Evolutionary conservation across 2,888 invertebrate genomes (phyloP).

Genomic region (Phragmatobia fuliginosa): DNA sequence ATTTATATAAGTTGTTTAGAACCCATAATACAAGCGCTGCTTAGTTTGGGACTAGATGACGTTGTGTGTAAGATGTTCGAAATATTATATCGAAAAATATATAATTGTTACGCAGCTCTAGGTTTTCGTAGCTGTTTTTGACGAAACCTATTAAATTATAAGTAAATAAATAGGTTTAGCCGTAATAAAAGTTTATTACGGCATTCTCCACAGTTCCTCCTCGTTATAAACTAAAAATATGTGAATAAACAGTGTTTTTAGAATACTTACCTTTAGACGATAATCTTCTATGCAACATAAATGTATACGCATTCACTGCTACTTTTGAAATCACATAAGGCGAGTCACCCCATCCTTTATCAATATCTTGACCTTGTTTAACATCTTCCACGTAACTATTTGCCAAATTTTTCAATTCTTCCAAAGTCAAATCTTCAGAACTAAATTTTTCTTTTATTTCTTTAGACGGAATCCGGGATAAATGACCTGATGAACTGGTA

Average conservation of each 20-base stretch:
- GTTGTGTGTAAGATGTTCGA: too few species aligned
- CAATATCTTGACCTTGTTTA: conserved; percentile 58
- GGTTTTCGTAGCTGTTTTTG: too few species aligned
- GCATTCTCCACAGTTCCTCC: too few species aligned
- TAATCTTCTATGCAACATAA: conserved; percentile 87
- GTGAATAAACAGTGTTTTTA: background rate
- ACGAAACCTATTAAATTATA: too few species aligned
- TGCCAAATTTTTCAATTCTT: conserved; percentile 86
- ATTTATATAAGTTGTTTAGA: too few species aligned
- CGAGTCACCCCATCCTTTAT: conserved; percentile 86
- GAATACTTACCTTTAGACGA: conserved; percentile 58
- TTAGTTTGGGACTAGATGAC: too few species aligned
- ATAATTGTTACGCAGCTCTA: too few species aligned
- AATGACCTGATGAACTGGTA: conserved; percentile 90
- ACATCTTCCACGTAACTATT: conserved; percentile 88
- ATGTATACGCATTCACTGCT: conserved; percentile 89
- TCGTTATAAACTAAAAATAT: background rate
- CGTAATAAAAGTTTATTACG: too few species aligned
- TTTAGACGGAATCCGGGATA: conserved; percentile 87
- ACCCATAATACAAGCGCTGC: too few species aligned
- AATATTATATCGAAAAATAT: too few species aligned
- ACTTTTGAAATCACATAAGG: conserved; percentile 92
- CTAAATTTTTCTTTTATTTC: conserved; percentile 80
- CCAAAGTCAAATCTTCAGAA: conserved; percentile 81
- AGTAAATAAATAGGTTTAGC: too few species aligned